phyloP scores from a whole-genome alignment of 2,888 invertebrate species.

The Pristionchus mayeri region DNA sequence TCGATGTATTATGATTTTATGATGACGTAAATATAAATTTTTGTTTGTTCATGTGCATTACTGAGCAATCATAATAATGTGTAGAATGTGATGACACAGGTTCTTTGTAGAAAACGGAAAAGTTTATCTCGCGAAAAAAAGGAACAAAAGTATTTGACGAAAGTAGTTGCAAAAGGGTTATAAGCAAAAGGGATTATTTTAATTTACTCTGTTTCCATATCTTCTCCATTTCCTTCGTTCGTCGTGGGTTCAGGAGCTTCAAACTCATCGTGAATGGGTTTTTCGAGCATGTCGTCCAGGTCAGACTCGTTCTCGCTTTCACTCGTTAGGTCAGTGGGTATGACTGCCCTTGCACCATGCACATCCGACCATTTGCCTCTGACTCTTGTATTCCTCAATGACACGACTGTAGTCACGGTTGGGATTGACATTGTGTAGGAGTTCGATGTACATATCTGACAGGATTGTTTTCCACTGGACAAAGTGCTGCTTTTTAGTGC shows the following conservation, averaged over 20 bases:
- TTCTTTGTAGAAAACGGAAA: background rate
- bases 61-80: background rate
- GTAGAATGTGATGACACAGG: background rate
- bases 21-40: too few species aligned
- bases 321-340: background rate
- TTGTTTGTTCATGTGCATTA: too few species aligned
- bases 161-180: too few species aligned
- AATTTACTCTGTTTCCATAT: too few species aligned
- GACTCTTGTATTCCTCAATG: background rate
- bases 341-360: background rate
- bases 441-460: background rate
- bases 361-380: background rate
- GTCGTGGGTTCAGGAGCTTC: too few species aligned
- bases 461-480: constrained; percentile 20
- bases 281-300: background rate
- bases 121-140: too few species aligned
- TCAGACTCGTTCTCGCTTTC: background rate
- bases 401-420: background rate
- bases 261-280: background rate
- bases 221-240: too few species aligned
- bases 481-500: background rate
- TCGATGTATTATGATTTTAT: too few species aligned
- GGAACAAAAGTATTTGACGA: too few species aligned
- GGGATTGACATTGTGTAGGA: background rate
- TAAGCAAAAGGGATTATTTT: too few species aligned